Conservation (phyloP, 1,140 invertebrate genomes). For the Orchestia grillus region DNA sequence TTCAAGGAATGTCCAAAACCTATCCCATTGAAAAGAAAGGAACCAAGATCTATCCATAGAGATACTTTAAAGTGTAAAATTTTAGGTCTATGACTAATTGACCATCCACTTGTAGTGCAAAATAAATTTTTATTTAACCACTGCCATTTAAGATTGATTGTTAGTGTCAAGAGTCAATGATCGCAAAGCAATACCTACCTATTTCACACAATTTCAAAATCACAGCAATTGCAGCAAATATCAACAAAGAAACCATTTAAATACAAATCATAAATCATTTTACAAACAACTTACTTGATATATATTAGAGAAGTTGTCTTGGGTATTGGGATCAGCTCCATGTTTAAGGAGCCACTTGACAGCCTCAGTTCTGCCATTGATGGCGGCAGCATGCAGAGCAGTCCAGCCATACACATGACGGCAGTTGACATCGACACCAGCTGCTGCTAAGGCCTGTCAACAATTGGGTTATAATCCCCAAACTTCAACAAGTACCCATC, state of each 20-base stretch:
- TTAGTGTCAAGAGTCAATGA: not conserved
- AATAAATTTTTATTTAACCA: not conserved
- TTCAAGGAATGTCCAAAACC: not conserved
- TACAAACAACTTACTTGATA: slow-evolving; percentile 74
- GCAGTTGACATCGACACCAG: slow-evolving; percentile 76
- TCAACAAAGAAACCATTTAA: not conserved
- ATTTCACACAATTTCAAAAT: not conserved
- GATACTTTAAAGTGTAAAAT: not conserved
- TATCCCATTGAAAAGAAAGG: not conserved
- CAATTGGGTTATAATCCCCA: not conserved
- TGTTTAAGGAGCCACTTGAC: slow-evolving; percentile 79
- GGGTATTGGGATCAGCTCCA: slow-evolving; percentile 85
- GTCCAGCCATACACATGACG: slow-evolving; percentile 87
- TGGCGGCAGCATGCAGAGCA: slow-evolving; percentile 84
- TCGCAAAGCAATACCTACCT: not conserved
- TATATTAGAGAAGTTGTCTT: slow-evolving; percentile 84
- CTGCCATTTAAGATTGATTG: not conserved
- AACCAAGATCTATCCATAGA: not conserved
- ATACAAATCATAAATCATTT: not conserved
- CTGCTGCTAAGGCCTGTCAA: slow-evolving; percentile 59
- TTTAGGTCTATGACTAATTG: too few relatives aligned
- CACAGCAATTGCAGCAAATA: not conserved
- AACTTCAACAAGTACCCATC: too few relatives aligned
- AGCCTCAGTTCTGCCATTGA: slow-evolving; percentile 79
- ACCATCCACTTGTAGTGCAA: too few relatives aligned